Conservation (phyloP, 1,140 invertebrate species). For the Vanessa atalanta region DNA sequence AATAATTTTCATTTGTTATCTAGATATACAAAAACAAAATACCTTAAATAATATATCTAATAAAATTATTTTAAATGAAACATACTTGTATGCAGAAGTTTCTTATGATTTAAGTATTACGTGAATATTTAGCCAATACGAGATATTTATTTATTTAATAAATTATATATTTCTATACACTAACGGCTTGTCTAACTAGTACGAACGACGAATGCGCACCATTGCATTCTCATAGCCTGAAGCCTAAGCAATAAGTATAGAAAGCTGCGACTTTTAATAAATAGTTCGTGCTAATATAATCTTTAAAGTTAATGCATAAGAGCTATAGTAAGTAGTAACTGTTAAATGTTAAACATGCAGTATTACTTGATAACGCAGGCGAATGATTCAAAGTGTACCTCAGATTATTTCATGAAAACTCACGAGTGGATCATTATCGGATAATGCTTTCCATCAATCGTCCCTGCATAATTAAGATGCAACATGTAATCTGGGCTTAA, state of each 20-base stretch:
- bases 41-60: no score
- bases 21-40: no score
- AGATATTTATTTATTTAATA: neutral
- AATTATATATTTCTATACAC: neutral
- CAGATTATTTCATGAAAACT: slow-evolving; percentile 60
- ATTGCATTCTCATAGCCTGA: slow-evolving; percentile 41
- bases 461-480: slow-evolving; percentile 60
- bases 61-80: no score
- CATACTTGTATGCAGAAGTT: no score
- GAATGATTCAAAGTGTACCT: slow-evolving; percentile 45
- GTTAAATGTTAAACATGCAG: slow-evolving; percentile 17
- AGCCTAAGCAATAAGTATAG: slow-evolving; percentile 41
- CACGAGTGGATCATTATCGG: slow-evolving; percentile 59
- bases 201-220: slow-evolving; percentile 37
- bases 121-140: no score
- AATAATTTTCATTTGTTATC: no score
- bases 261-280: slow-evolving; percentile 15
- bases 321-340: slow-evolving; percentile 14
- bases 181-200: neutral
- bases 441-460: slow-evolving; percentile 58
- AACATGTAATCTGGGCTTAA: slow-evolving; percentile 35
- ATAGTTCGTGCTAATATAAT: slow-evolving; percentile 26
- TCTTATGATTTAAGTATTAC: no score
- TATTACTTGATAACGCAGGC: slow-evolving; percentile 44
- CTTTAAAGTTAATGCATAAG: slow-evolving; percentile 23